phyloP scores from a whole-genome alignment of 2,888 invertebrate species.

The Tetragonisca angustula region DNA sequence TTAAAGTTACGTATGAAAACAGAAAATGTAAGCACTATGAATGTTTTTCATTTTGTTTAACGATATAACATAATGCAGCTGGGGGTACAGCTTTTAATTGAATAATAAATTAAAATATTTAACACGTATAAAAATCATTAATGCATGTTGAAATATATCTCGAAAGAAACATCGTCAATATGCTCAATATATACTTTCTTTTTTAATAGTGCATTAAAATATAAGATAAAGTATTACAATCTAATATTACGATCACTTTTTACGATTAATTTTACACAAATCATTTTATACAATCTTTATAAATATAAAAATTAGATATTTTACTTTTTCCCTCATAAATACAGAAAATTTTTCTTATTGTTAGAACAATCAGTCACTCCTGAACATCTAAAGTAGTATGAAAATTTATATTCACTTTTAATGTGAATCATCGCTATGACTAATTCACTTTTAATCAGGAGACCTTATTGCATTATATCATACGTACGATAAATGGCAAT shows the following conservation, averaged over 20 bases:
- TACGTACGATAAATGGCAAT: conserved; percentile 11
- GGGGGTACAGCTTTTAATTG: conserved; percentile 72
- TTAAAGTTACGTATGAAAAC: conserved; percentile 63
- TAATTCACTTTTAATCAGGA: conserved; percentile 43
- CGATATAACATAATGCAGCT: conserved; percentile 68
- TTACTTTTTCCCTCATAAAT: background rate
- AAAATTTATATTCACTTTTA: background rate
- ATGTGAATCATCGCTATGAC: background rate
- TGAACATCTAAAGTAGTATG: background rate
- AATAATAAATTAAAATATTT: conserved; percentile 63
- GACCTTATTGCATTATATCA: conserved; percentile 38
- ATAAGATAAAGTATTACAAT: conserved; percentile 13
- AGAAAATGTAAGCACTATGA: conserved; percentile 63
- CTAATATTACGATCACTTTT: background rate
- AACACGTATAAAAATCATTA: conserved; percentile 54
- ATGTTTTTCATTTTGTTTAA: conserved; percentile 69
- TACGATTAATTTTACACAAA: conserved; percentile 19
- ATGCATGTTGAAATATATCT: conserved; percentile 60
- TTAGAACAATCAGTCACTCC: background rate
- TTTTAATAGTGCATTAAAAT: background rate
- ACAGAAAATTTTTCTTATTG: background rate
- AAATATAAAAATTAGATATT: background rate
- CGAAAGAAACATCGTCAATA: conserved; percentile 63
- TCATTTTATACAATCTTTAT: conserved; percentile 2
- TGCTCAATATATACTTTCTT: background rate